A percentile compares a stretch with the other conserved stretches of the same genome.
Conservation (phyloP, 2,797 vertebrate species). For the Eospalax fontanierii region DNA sequence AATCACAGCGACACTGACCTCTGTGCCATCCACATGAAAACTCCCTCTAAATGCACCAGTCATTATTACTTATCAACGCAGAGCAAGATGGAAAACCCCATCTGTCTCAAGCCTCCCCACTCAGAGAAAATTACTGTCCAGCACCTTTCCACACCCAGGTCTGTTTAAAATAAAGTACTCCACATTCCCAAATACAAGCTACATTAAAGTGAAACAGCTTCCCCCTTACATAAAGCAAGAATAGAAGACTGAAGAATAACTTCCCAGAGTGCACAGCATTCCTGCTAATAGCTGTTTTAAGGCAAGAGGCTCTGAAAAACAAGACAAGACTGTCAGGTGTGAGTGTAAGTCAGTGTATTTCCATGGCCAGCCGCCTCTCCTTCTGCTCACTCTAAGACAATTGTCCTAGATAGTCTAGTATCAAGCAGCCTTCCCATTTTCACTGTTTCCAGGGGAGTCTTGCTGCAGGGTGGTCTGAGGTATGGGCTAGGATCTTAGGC, state of each 20-base stretch:
- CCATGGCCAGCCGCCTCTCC: neutral
- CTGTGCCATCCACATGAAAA: neutral
- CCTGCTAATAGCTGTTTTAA: neutral
- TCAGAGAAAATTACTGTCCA: neutral
- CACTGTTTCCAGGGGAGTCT: neutral
- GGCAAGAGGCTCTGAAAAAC: conserved; percentile 10
- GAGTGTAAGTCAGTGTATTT: neutral
- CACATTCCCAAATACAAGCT: neutral
- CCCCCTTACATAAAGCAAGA: neutral
- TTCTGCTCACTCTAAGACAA: neutral
- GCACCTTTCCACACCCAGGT: neutral
- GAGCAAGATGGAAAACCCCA: neutral
- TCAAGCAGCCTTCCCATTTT: neutral
- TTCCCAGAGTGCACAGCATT: neutral
- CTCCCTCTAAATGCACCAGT: neutral
- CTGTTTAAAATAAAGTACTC: neutral
- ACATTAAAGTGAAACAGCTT: conserved; percentile 10
- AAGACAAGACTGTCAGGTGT: neutral
- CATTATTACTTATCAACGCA: neutral
- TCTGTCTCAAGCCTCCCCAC: neutral
- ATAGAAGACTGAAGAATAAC: neutral
- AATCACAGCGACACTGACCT: neutral
- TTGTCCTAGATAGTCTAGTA: neutral
- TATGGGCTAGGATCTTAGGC: neutral
- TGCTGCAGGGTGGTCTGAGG: neutral